Evolutionary conservation across 2,797 vertebrate genomes (phyloP).

Genomic region (Brachymystax lenok): DNA sequence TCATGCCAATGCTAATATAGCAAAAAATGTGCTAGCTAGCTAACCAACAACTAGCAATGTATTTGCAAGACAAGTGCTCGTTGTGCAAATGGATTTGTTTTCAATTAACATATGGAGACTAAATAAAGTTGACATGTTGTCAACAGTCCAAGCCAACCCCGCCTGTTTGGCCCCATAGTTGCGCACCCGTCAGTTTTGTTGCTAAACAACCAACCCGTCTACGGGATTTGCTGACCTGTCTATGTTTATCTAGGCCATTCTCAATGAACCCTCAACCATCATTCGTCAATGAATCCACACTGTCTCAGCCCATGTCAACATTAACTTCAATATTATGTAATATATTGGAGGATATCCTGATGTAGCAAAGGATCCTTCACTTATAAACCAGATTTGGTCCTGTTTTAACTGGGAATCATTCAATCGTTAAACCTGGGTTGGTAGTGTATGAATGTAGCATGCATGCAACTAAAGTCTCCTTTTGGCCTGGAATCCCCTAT

Average conservation of each 20-base stretch:
- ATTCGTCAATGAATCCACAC: slow-evolving; percentile 17
- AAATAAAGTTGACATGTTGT: too few relatives aligned
- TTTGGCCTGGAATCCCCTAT: neutral
- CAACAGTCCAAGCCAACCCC: too few relatives aligned
- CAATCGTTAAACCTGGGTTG: neutral
- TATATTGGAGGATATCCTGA: neutral
- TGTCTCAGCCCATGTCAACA: neutral
- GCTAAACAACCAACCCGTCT: too few relatives aligned
- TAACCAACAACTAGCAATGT: too few relatives aligned
- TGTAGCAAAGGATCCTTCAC: neutral
- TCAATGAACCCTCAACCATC: slow-evolving; percentile 19
- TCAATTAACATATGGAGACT: too few relatives aligned
- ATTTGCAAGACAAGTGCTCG: too few relatives aligned
- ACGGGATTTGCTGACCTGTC: neutral
- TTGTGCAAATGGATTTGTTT: too few relatives aligned
- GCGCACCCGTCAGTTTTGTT: too few relatives aligned
- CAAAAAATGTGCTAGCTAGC: too few relatives aligned
- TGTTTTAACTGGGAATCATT: neutral
- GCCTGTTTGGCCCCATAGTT: too few relatives aligned
- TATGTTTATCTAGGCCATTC: slow-evolving; percentile 30
- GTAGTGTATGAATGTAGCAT: neutral
- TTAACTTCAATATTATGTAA: neutral
- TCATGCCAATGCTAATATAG: too few relatives aligned
- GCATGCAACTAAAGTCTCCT: neutral
- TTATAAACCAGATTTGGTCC: neutral